Percentiles rank a stretch among this genome's conserved stretches.
phyloP scores from a whole-genome alignment of 2,797 vertebrate genomes.

The Channallabes apus region DNA sequence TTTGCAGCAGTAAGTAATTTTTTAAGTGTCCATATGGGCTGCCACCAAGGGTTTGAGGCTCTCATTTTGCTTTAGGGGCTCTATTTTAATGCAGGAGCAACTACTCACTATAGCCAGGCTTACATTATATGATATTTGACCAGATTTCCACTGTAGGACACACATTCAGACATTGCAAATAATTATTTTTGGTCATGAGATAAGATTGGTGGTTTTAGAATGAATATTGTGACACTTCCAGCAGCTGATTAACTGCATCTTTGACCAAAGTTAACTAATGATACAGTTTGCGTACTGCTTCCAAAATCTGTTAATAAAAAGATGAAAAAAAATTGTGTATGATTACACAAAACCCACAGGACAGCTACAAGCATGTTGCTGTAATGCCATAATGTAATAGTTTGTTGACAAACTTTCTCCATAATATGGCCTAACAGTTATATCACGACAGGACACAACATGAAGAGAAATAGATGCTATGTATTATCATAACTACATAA shows the following conservation, averaged over 20 bases:
- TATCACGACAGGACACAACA: background rate
- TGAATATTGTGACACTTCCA: background rate
- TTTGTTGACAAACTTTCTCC: background rate
- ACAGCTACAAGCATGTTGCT: background rate
- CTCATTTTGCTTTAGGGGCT: background rate
- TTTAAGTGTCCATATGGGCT: background rate
- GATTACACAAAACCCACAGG: background rate
- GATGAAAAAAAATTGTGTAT: too few species aligned
- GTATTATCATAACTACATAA: background rate
- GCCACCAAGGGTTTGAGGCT: background rate
- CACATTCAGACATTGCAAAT: background rate
- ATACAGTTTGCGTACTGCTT: background rate
- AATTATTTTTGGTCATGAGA: background rate
- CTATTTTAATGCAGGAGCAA: background rate
- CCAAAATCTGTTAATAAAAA: too few species aligned
- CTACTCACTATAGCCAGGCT: too few species aligned
- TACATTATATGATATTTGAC: background rate
- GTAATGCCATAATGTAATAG: background rate
- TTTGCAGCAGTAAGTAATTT: background rate
- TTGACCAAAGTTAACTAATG: background rate
- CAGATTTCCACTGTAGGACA: background rate
- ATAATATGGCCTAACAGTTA: background rate
- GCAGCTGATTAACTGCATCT: background rate
- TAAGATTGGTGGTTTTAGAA: background rate
- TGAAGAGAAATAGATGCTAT: background rate